Conservation (phyloP, 2,797 vertebrate genomes). For the Phataginus tricuspis region DNA sequence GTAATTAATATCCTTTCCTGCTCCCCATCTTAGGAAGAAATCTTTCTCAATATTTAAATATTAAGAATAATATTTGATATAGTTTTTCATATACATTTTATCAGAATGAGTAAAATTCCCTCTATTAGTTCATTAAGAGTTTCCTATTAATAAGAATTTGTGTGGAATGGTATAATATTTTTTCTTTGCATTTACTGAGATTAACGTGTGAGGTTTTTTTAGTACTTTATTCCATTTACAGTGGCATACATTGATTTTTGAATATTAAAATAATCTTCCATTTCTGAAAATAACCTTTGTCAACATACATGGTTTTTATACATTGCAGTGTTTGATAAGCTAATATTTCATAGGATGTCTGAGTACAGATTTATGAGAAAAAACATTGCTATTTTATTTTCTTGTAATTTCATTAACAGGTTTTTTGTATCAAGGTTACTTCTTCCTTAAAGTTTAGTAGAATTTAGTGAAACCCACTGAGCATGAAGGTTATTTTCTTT, state of each 20-base stretch:
- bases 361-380: not conserved
- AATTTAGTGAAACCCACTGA: not conserved
- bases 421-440: not conserved
- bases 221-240: not conserved
- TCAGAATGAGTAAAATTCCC: not conserved
- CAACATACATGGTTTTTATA: not conserved
- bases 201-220: not conserved
- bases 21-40: not conserved
- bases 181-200: not conserved
- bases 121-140: not conserved
- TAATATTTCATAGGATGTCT: not conserved
- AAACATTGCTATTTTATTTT: not conserved
- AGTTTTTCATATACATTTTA: not conserved
- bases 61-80: not conserved
- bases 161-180: not conserved
- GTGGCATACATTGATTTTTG: not conserved
- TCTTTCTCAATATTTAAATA: not conserved
- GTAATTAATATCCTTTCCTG: not conserved
- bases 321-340: not conserved
- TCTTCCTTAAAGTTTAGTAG: not conserved
- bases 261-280: not conserved
- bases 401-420: not conserved
- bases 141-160: not conserved
- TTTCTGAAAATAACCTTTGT: not conserved
- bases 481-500: not conserved